Evolutionary conservation across 92 coral and sea anemone species (phyloP).

Genomic region (Phenganax marumi): DNA sequence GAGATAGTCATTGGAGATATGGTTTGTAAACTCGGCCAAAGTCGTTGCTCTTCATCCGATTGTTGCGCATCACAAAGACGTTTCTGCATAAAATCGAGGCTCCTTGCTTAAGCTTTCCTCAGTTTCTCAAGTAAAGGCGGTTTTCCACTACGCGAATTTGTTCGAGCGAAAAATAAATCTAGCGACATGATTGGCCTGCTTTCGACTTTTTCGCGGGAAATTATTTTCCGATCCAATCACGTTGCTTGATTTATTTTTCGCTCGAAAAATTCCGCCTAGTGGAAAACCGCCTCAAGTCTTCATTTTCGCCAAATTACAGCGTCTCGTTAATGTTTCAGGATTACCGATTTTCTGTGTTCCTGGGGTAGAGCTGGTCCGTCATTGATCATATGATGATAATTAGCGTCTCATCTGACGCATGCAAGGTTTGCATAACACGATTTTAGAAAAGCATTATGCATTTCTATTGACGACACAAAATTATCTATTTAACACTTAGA

Average conservation of each 20-base stretch:
- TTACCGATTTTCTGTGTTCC: constrained; percentile 16
- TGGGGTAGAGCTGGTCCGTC: constrained; percentile 14
- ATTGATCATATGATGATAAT: neutral
- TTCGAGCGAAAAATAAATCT: too few relatives aligned
- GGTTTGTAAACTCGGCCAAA: neutral
- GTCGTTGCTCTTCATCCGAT: neutral
- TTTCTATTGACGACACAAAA: neutral
- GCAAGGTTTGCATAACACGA: neutral
- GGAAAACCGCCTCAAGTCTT: too few relatives aligned
- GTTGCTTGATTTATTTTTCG: too few relatives aligned
- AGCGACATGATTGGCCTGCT: too few relatives aligned
- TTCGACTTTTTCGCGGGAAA: too few relatives aligned
- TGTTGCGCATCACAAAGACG: too few relatives aligned
- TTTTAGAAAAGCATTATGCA: neutral
- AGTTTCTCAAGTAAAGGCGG: too few relatives aligned
- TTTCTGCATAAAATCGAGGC: neutral
- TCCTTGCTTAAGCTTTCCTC: too few relatives aligned
- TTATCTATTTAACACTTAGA: constrained; percentile 2
- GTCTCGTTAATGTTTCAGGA: neutral
- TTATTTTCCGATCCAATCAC: too few relatives aligned
- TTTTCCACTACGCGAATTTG: too few relatives aligned
- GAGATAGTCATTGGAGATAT: neutral
- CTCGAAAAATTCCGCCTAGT: too few relatives aligned
- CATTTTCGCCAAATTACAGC: too few relatives aligned
- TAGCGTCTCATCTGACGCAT: neutral